A percentile compares a stretch with the other conserved stretches of the same genome.
Conservation (phyloP, 1,140 invertebrate genomes). For the Drosophila pallidifrons region DNA sequence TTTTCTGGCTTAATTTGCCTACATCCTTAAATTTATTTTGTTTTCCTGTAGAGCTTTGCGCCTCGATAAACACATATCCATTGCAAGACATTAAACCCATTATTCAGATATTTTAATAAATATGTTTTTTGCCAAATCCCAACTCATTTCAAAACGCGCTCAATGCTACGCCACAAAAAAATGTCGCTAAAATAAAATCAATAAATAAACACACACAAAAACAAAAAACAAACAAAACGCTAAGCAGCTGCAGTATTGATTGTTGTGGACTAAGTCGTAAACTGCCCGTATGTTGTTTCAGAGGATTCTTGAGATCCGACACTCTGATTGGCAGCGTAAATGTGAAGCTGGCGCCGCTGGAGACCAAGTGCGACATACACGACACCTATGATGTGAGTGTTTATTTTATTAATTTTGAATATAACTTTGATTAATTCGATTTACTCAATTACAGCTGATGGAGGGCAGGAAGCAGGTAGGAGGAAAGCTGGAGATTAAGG, state of each 20-base stretch:
- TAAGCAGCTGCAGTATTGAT: conserved; percentile 82
- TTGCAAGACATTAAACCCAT: conserved; percentile 26
- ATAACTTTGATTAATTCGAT: background rate
- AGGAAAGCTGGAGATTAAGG: conserved; percentile 96
- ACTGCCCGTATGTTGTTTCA: conserved; percentile 88
- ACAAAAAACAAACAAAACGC: conserved; percentile 23
- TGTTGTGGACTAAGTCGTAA: conserved; percentile 85
- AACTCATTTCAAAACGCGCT: conserved; percentile 53
- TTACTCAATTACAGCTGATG: conserved; percentile 89
- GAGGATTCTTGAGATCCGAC: conserved; percentile 95
- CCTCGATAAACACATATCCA: conserved; percentile 26
- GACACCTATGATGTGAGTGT: conserved; percentile 95
- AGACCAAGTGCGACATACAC: conserved; percentile 94
- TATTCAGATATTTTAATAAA: conserved; percentile 62
- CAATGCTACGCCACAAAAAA: conserved; percentile 44
- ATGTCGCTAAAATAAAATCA: conserved; percentile 47
- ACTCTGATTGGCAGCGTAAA: conserved; percentile 93
- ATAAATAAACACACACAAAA: conserved; percentile 4
- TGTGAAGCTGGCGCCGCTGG: conserved; percentile 93
- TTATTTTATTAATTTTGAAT: background rate
- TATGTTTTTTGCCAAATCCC: conserved; percentile 68
- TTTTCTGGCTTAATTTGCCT: background rate
- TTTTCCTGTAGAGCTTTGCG: conserved; percentile 6
- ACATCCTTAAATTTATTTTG: background rate
- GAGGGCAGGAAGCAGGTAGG: conserved; percentile 95